Base-by-base conservation (phyloP, 53 echinoderm and acorn worm species). In the Echinometra lucunter region DNA sequence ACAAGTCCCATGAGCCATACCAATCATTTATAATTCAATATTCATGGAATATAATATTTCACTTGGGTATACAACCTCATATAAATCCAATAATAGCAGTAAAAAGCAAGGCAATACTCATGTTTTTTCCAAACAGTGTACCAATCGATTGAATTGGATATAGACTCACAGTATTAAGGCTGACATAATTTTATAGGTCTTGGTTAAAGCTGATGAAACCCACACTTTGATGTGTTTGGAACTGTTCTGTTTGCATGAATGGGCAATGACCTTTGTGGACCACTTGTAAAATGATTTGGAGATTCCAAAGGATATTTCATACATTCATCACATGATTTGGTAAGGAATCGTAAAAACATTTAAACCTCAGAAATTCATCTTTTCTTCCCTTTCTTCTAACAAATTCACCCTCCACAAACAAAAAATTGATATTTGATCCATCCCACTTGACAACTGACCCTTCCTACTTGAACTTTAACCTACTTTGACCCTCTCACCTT, bases 401-500 rank as follows among this genome's bases (percentile, higher is more conserved):
- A 42, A 87, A 11, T 32, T 57, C 47, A 1, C 0, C 4, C 4
- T 55, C 53, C 57, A 44, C 56, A 35, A 2, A 30, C 89, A 15
- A 15, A 45, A 30, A 17, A 19, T 44, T 58, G 58, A 91, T 11
- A 25, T 45, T 57, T 78, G 55, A 98, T 97, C 98, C 97, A 9
- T 49, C 9, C 49, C n/a, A 85, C 11, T 83, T 45, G 74, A 75
- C 80, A 35, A 57, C 80, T 89, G 44, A 97, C 98, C 98, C 97
- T 97, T 95, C 91, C 60, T 37, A 58, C 53, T 44, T 58, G 58
- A 91, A 16, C 42, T 42, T 53, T 74, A 35, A 98, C 98, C 98
- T 98, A 4, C 23, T 13, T 27, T 44, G 45, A 6, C 35, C 92
- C 49, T 80, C 91, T 94, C 78, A 98, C 98, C 98, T 98, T 98